Evolutionary conservation across 2,113 vertebrate species (phyloP).

Genomic region (Lathamus discolor): DNA sequence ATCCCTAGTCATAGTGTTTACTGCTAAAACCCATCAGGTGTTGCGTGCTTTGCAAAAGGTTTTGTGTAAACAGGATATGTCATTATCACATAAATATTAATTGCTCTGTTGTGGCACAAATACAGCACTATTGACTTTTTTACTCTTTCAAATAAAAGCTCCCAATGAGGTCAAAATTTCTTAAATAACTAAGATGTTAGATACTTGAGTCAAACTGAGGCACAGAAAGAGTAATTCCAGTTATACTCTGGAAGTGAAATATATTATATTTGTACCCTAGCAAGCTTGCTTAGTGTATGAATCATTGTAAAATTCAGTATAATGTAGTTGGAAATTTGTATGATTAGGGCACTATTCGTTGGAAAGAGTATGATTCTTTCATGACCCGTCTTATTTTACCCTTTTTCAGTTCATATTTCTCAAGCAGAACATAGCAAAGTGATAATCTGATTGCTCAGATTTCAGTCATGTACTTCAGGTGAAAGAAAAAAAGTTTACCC

Average conservation of each 20-base stretch:
- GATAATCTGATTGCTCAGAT: not conserved
- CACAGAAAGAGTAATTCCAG: not conserved
- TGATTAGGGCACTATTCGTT: not conserved
- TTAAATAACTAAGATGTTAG: not conserved
- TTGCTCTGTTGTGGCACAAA: not conserved
- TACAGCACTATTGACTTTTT: not conserved
- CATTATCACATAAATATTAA: not conserved
- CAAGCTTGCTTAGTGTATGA: not conserved
- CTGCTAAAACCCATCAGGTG: not conserved
- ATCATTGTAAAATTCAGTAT: not conserved
- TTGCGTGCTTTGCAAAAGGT: not conserved
- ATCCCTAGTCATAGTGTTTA: not conserved
- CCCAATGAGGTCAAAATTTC: not conserved
- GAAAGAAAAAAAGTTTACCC: not conserved
- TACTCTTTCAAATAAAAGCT: not conserved
- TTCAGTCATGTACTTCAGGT: not conserved
- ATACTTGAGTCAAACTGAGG: not conserved
- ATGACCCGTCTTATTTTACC: not conserved
- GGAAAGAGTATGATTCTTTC: not conserved
- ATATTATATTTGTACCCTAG: not conserved
- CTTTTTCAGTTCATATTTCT: not conserved
- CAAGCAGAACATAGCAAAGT: not conserved
- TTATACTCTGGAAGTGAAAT: not conserved
- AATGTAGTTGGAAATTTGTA: not conserved
- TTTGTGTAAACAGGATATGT: not conserved